Evolutionary conservation across 2,113 vertebrate species (phyloP), one percentile per base, ranked within the genome.

Genomic region (Miniopterus natalensis): DNA sequence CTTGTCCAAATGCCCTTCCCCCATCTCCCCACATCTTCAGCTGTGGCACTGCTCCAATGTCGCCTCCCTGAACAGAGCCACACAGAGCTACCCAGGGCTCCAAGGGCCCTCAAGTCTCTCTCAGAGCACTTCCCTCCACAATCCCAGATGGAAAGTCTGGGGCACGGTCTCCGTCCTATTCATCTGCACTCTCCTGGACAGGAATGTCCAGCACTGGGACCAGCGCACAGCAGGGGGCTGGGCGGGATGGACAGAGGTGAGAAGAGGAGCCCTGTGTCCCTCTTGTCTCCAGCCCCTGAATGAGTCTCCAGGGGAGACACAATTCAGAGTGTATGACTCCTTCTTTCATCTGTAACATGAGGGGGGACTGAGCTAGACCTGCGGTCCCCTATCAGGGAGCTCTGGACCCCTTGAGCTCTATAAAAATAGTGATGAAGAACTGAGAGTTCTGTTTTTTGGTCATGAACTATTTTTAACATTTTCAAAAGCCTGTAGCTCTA

Each of bases 391-490:
- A 0, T 8, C 23, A 6, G 47, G 74, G 83, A 23, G n/a, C 49
- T 74, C 71, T 27, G 57, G 40, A 71, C 25, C 70, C 74, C 40
- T 59, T 74, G 55, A 80, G 53, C 81, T 85, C 40, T 42, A 59
- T 63, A 75, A 53, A 92, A 83, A 55, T 6, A 51, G 51, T 23
- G n/a, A 71, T 13, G 23, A 59, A 36, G 57, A 65, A n/a, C 59
- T 5, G 25, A 71, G 70, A 66, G 59, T n/a, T 79, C 25, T 45
- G 68, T 57, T 45, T 92, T 68, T 36, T 47, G 9, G 65, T 84
- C 90, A 61, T 65, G 63, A 93, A 61, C 75, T 93, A 87, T 63
- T 95, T 88, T 97, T 71, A 86, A 79, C 59, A 51, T 92, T 87
- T 91, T 80, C 84, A 87, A 88, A 81, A 59, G 74, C 59, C 57